These are phyloP conservation scores for Notarius lentiginosus DNA, from an alignment of 2,113 vertebrate genomes.

Conservation along the genomic window DNA sequence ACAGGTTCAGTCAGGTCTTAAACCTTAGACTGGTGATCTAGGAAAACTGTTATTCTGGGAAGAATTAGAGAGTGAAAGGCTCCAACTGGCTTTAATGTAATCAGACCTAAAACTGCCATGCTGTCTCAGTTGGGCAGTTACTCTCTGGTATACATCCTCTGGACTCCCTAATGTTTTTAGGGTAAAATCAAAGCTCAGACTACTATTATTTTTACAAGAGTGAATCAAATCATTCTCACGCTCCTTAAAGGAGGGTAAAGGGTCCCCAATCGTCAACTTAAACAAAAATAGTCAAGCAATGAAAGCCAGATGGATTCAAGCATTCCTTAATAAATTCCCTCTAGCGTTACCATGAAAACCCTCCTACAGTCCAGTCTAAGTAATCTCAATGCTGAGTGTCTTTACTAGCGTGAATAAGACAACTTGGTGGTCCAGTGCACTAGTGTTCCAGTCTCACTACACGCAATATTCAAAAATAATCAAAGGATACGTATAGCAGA, in stretches of 20 bases:
- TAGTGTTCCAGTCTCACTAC: slow-evolving; percentile 30
- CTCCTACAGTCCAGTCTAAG: slow-evolving; percentile 63
- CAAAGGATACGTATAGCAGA: not conserved
- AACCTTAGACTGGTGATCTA: slow-evolving; percentile 30
- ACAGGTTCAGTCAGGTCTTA: slow-evolving; percentile 54
- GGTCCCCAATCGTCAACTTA: slow-evolving; percentile 61
- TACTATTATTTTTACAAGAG: slow-evolving; percentile 68
- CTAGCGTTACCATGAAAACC: slow-evolving; percentile 65
- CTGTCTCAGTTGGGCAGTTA: slow-evolving; percentile 42
- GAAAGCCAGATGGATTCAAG: slow-evolving; percentile 78
- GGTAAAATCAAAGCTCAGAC: slow-evolving; percentile 67
- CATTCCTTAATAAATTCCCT: slow-evolving; percentile 61
- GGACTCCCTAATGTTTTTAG: slow-evolving; percentile 62
- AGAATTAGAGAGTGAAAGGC: slow-evolving; percentile 31
- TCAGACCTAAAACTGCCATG: slow-evolving; percentile 42
- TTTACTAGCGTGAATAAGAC: slow-evolving; percentile 56
- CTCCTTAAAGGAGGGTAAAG: slow-evolving; percentile 66
- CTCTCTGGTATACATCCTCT: slow-evolving; percentile 54
- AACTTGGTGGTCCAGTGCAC: slow-evolving; percentile 46
- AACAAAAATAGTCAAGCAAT: slow-evolving; percentile 74
- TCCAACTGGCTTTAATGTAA: slow-evolving; percentile 51
- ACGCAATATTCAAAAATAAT: slow-evolving; percentile 6
- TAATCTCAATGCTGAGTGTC: slow-evolving; percentile 53
- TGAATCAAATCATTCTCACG: slow-evolving; percentile 74
- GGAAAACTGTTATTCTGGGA: slow-evolving; percentile 43